Base-by-base conservation (phyloP, 2,797 vertebrate species). In the Fistularia commersonii region DNA sequence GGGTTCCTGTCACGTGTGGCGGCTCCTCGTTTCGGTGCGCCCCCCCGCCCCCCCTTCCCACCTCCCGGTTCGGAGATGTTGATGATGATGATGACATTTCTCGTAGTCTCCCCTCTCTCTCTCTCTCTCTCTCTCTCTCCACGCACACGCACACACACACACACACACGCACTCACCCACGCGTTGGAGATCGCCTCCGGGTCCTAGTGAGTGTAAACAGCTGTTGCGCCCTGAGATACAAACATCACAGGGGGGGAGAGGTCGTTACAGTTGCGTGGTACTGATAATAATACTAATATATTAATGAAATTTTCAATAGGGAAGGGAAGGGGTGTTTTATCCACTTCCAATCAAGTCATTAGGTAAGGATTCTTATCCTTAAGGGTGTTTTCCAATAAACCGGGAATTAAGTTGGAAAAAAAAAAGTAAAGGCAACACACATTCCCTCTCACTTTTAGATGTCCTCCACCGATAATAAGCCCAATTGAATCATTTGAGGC, bases 1-100 rank as follows among this genome's bases (percentile, higher is more conserved):
- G 72, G 8, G 76, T 64, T 61, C 61, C 66, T 73, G 88, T 92
- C 86, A 91, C 90, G 90, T 89, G 89, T 88, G 84, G 83, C 85
- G 70, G 64, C 70, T 59, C 84, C 53, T 32, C 69, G 50, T 76
- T 85, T 72, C 78, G 7, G 73, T 65, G 74, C 77, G 75, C 23
- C 23, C 23, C 23, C 23, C 23, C 23, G 2, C 23, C 23, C 23
- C 23, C 4, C 23, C 2, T 23, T 4, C 23, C 23, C 23, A 23
- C 2, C 4, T 4, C 23, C 23, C 23, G 2, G 4, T 67, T 58
- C 66, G 75, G 73, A 66, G 84, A 86, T 66, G 62, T 84, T 33
- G 65, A 87, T 84, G 83, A 85, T 81, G 72, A 74, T 70, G 76
- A 88, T 85, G 87, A 85, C 82, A 87, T 83, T 83, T 81, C 63